Evolutionary conservation across 2,888 invertebrate genomes (phyloP).

Genomic region (Aethes cnicana): DNA sequence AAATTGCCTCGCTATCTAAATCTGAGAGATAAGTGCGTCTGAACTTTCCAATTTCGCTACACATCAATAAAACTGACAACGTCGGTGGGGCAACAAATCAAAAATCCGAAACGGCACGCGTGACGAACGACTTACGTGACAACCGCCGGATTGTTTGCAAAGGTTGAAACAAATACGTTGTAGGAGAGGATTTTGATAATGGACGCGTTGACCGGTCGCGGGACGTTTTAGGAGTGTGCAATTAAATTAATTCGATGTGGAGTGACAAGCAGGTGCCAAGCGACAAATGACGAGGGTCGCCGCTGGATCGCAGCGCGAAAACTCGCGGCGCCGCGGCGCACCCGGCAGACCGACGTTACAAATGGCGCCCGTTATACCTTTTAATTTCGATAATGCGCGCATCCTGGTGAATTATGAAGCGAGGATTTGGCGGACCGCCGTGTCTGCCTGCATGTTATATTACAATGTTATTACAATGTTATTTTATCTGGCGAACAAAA

Average conservation of each 20-base stretch:
- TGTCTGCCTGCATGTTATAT: conserved; percentile 17
- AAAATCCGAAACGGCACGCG: conserved; percentile 60
- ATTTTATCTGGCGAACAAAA: conserved; percentile 24
- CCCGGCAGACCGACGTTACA: conserved; percentile 17
- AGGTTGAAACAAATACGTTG: conserved; percentile 4
- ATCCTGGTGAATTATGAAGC: conserved; percentile 30
- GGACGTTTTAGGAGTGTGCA: conserved; percentile 17
- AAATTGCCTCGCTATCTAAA: conserved; percentile 81
- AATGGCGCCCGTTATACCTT: conserved; percentile 30
- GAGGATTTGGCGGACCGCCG: conserved; percentile 17
- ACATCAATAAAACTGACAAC: conserved; percentile 81
- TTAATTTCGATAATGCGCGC: conserved; percentile 35
- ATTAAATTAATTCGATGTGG: conserved; percentile 33
- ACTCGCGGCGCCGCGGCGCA: conserved; percentile 18
- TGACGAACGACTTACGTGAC: conserved; percentile 45
- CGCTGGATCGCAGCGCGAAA: conserved; percentile 2
- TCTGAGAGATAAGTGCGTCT: conserved; percentile 78
- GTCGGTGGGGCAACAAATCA: conserved; percentile 72
- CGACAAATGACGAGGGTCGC: conserved; percentile 48
- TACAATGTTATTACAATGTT: conserved; percentile 21
- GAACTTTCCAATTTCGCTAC: conserved; percentile 81
- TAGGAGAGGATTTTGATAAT: conserved; percentile 13
- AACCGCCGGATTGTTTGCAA: not conserved
- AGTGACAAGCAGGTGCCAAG: conserved; percentile 49
- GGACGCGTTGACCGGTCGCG: conserved; percentile 5